phyloP scores from a whole-genome alignment of 2,113 vertebrate species.

The Stegostoma tigrinum region DNA sequence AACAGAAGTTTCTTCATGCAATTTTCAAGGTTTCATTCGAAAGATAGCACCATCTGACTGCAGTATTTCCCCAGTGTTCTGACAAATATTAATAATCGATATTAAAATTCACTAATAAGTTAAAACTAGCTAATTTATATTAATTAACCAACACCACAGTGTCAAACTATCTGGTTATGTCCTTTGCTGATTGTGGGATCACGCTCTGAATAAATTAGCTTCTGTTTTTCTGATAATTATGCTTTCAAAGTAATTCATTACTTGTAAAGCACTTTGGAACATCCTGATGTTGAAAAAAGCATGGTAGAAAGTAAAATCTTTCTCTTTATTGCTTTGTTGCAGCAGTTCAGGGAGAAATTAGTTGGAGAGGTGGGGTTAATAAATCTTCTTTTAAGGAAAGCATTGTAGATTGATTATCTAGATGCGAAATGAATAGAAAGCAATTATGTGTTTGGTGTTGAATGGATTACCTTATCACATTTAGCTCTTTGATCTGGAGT shows the following conservation, averaged over 20 bases:
- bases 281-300: neutral
- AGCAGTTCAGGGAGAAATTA: neutral
- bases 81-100: neutral
- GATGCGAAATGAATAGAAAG: neutral
- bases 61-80: neutral
- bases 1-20: too few species aligned
- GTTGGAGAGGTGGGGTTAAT: neutral
- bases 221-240: neutral
- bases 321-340: neutral
- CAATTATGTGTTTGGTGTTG: conserved; percentile 13
- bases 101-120: too few species aligned
- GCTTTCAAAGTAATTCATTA: neutral
- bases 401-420: neutral
- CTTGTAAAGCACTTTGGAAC: neutral
- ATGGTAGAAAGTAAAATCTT: neutral
- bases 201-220: neutral
- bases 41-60: too few species aligned
- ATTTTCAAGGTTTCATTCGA: too few species aligned
- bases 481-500: neutral
- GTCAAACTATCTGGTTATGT: neutral
- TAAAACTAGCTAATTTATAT: too few species aligned
- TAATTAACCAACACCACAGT: neutral
- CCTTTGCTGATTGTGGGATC: neutral
- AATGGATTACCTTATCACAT: neutral
- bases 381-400: neutral